Percentiles rank a stretch among this genome's conserved stretches.
Evolutionary conservation across 2,113 vertebrate species (phyloP).

Genomic region (Protomyctophum bolini): DNA sequence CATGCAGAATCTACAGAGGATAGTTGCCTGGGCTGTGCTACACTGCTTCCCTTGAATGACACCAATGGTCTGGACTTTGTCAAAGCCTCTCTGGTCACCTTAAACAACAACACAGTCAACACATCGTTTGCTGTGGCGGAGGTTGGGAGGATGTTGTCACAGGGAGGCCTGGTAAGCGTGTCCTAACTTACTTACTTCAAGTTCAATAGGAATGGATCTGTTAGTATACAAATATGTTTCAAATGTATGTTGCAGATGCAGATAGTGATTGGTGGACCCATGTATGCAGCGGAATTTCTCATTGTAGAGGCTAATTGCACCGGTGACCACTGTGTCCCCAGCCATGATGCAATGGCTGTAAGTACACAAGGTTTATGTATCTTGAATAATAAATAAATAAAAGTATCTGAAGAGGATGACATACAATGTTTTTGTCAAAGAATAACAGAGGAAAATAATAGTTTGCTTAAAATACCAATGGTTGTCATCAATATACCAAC

Average conservation of each 20-base stretch:
- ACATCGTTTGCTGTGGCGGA: constrained; percentile 58
- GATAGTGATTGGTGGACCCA: constrained; percentile 56
- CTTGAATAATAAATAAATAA: not conserved
- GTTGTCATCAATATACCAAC: no score
- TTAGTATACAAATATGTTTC: not conserved
- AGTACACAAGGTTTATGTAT: constrained; percentile 45
- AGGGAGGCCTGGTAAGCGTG: constrained; percentile 59
- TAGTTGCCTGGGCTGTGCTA: constrained; percentile 54
- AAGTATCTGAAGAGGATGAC: no score
- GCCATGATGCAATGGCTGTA: constrained; percentile 62
- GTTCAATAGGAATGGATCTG: not conserved
- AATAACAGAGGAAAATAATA: no score
- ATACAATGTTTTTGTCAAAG: no score
- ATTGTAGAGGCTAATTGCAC: constrained; percentile 75
- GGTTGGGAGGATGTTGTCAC: constrained; percentile 71
- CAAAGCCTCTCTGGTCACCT: constrained; percentile 55
- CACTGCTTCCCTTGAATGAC: constrained; percentile 73
- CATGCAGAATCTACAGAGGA: constrained; percentile 68
- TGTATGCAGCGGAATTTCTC: constrained; percentile 66
- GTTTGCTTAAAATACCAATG: no score
- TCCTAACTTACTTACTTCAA: not conserved
- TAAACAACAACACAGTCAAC: constrained; percentile 61
- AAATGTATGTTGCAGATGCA: constrained; percentile 63
- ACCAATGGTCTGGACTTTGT: constrained; percentile 66
- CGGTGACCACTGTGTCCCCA: constrained; percentile 54